Percentiles rank a stretch among this genome's conserved stretches.
These are phyloP conservation scores for Netelia inedita DNA, from an alignment of 2,888 invertebrate species.

Conservation along the genomic window DNA sequence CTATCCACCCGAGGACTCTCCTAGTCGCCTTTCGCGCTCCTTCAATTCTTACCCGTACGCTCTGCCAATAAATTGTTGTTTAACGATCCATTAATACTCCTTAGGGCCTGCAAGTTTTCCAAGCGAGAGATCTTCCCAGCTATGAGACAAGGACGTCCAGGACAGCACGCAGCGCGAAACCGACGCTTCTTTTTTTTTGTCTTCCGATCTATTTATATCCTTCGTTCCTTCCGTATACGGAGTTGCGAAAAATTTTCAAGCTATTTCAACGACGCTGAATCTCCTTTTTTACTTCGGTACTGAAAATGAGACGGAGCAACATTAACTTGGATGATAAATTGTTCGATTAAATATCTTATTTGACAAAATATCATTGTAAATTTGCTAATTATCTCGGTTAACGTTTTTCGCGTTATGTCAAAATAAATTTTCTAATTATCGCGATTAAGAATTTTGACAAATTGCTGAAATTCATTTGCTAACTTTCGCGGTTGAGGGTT, in stretches of 20 bases:
- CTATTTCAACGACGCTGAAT: too few relatives aligned
- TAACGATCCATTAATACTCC: constrained; percentile 65
- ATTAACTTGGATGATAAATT: too few relatives aligned
- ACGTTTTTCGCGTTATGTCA: too few relatives aligned
- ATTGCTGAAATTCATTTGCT: too few relatives aligned
- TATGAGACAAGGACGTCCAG: constrained; percentile 44
- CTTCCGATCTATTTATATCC: constrained; percentile 13
- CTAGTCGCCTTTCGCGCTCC: constrained; percentile 37
- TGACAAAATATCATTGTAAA: too few relatives aligned
- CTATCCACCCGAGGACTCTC: constrained; percentile 34
- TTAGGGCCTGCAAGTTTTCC: constrained; percentile 46
- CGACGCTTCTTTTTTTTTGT: background rate
- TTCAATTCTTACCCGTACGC: constrained; percentile 11
- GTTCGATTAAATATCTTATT: too few relatives aligned
- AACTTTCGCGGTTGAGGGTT: too few relatives aligned
- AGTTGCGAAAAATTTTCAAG: background rate
- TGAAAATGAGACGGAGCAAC: too few relatives aligned
- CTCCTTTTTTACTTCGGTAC: too few relatives aligned
- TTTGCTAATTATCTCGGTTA: too few relatives aligned
- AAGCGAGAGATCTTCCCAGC: constrained; percentile 37
- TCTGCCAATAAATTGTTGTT: constrained; percentile 58
- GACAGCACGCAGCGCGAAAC: background rate
- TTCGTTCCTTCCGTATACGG: background rate
- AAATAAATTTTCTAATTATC: too few relatives aligned
- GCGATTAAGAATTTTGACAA: too few relatives aligned